These are phyloP conservation scores for Lomographa bimaculata DNA, from an alignment of 2,888 invertebrate genomes.

Conservation along the genomic window DNA sequence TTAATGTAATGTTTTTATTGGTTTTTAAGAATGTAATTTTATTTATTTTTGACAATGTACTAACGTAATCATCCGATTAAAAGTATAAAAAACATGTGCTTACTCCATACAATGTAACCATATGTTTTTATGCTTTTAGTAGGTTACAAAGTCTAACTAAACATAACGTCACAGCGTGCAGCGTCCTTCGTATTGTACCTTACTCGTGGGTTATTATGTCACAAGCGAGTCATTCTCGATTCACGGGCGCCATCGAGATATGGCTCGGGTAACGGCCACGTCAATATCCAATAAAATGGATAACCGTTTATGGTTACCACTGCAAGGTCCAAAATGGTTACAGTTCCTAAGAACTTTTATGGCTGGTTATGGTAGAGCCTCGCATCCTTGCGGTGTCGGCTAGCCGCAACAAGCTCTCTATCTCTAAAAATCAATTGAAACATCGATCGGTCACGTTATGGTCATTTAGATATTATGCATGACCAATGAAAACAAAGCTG, in stretches of 20 bases:
- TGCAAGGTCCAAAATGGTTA: slow-evolving; percentile 33
- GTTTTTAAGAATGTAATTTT: too few relatives aligned
- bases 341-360: slow-evolving; percentile 38
- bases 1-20: too few relatives aligned
- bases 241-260: slow-evolving; percentile 35
- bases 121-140: too few relatives aligned
- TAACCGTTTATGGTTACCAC: slow-evolving; percentile 43
- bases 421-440: slow-evolving; percentile 20
- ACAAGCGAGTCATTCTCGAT: slow-evolving; percentile 23
- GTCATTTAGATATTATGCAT: too few relatives aligned
- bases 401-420: slow-evolving; percentile 30
- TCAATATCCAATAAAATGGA: slow-evolving; percentile 49
- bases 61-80: too few relatives aligned
- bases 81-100: too few relatives aligned
- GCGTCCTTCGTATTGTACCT: too few relatives aligned
- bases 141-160: too few relatives aligned
- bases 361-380: slow-evolving; percentile 31
- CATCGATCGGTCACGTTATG: too few relatives aligned
- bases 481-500: slow-evolving; percentile 23
- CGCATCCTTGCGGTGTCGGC: slow-evolving; percentile 31
- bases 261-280: slow-evolving; percentile 43
- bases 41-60: too few relatives aligned
- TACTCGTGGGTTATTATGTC: slow-evolving; percentile 13
- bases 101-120: too few relatives aligned
- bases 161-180: slow-evolving; percentile 11